Percentiles rank a stretch among this genome's conserved stretches.
Evolutionary conservation across 92 coral and sea anemone species (phyloP).

Genomic region (Paragorgia papillata): DNA sequence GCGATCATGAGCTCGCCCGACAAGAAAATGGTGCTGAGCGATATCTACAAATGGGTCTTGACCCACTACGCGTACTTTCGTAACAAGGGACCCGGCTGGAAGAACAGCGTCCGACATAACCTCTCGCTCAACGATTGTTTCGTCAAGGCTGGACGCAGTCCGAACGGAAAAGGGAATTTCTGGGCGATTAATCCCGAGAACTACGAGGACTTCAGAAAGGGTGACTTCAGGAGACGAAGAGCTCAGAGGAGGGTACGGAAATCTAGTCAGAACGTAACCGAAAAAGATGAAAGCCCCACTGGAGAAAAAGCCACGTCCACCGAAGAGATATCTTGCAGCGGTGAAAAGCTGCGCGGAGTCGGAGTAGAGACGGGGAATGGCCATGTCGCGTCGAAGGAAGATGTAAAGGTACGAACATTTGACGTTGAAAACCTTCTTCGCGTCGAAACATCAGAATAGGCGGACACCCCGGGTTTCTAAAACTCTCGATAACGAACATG

Average conservation of each 20-base stretch:
- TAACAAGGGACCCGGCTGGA: slow-evolving; percentile 67
- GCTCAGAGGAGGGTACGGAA: slow-evolving; percentile 50
- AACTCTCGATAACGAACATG: too few species aligned
- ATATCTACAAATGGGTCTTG: slow-evolving; percentile 60
- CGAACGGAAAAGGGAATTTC: slow-evolving; percentile 57
- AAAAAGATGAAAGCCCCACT: background rate
- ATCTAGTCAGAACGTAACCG: slow-evolving; percentile 28
- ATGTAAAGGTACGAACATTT: slow-evolving; percentile 27
- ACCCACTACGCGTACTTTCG: slow-evolving; percentile 61
- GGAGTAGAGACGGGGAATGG: background rate
- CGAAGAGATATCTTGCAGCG: slow-evolving; percentile 10
- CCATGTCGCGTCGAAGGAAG: background rate
- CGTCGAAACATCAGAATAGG: slow-evolving; percentile 8
- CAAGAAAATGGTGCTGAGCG: slow-evolving; percentile 55
- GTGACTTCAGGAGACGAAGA: slow-evolving; percentile 54
- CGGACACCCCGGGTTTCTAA: too few species aligned
- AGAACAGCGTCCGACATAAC: slow-evolving; percentile 60
- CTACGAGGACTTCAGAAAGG: slow-evolving; percentile 60
- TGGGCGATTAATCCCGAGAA: slow-evolving; percentile 66
- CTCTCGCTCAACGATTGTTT: slow-evolving; percentile 60
- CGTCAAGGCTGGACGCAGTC: slow-evolving; percentile 62
- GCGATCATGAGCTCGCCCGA: slow-evolving; percentile 62
- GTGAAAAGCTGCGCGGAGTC: background rate
- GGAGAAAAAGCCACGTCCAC: background rate
- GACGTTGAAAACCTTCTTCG: slow-evolving; percentile 44